phyloP scores from a whole-genome alignment of 2,113 vertebrate genomes.

The Tichodroma muraria region DNA sequence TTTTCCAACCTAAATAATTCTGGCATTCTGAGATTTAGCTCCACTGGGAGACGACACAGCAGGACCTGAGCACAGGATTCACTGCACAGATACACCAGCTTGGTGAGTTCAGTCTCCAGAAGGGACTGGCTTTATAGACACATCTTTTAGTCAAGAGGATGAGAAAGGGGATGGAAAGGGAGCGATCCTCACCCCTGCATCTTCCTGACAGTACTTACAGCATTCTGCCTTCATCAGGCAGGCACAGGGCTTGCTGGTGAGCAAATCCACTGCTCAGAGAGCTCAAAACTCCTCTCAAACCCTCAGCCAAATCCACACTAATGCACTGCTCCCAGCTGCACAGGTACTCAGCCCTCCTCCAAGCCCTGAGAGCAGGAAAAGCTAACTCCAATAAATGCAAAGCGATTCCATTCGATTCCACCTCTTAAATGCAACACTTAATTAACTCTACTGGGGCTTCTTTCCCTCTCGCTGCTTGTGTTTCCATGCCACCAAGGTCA shows the following conservation, averaged over 20 bases:
- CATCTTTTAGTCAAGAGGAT: not conserved
- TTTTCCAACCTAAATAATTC: not conserved
- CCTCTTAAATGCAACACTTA: not conserved
- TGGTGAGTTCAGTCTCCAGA: not conserved
- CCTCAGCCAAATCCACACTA: not conserved
- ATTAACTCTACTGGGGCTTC: conserved; percentile 21
- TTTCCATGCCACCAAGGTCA: not conserved
- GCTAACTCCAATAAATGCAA: not conserved
- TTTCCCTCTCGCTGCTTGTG: not conserved
- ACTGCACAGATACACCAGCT: not conserved
- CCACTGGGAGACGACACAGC: not conserved
- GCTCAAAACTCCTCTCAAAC: not conserved
- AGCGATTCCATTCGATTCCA: not conserved
- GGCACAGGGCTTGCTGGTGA: not conserved
- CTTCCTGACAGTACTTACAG: not conserved
- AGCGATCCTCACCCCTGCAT: not conserved
- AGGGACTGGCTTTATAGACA: not conserved
- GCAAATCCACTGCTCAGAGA: not conserved
- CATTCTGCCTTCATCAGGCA: not conserved
- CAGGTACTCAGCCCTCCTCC: not conserved
- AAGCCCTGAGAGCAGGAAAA: not conserved
- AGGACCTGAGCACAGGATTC: not conserved
- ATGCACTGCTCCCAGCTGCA: rapidly evolving
- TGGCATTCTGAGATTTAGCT: not conserved
- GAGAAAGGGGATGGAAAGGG: not conserved